Base-by-base conservation (phyloP, 2,113 vertebrate genomes). In the Nycticryphes semicollaris region DNA sequence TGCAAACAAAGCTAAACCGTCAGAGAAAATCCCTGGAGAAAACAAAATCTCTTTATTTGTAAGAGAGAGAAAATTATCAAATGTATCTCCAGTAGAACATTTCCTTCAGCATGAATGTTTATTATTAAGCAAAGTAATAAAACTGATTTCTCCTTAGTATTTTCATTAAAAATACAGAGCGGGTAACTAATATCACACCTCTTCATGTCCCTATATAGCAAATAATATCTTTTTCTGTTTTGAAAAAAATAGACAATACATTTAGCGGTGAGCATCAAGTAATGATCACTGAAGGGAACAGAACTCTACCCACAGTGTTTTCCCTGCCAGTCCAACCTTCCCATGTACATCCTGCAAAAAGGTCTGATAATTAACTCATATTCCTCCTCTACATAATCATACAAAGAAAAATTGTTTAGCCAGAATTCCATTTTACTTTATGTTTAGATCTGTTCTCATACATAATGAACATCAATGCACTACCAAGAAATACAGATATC, bases 91-190 rank as follows among this genome's bases (percentile, higher is more conserved):
- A 57, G 59, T 37, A 85, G 37, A 68, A 75, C 17, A 84, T 66
- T 54, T 9, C 73, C 33, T 45, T 79, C 45, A 80, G 48, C 37
- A 53, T 88, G 74, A 66, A 63, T 16, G 56, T 75, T 92, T 83
- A 91, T n/a, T 78, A 63, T 82, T 84, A 87, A 68, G n/a, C 28
- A 86, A 89, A 87, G 62, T 33, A 94, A 59, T 31, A 88, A 91
- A 79, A 50, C 11, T 4, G 12, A 47, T 31, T 18, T 3, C 3
- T 91, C 23, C 27, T 31, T 41, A 68, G 14, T 41, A 54, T 54
- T 90, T 90, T 37, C 27, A 33, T 24, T 74, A 59, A 68, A 84
- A 69, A 67, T 47, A 72, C 8, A 59, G 23, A 74, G 3, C 3
- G 41, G 48, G 7, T 7, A 69, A 64, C 63, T 76, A 51, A 76